These are phyloP conservation scores for Pterostichus madidus DNA, from an alignment of 2,888 invertebrate species.

Conservation along the genomic window DNA sequence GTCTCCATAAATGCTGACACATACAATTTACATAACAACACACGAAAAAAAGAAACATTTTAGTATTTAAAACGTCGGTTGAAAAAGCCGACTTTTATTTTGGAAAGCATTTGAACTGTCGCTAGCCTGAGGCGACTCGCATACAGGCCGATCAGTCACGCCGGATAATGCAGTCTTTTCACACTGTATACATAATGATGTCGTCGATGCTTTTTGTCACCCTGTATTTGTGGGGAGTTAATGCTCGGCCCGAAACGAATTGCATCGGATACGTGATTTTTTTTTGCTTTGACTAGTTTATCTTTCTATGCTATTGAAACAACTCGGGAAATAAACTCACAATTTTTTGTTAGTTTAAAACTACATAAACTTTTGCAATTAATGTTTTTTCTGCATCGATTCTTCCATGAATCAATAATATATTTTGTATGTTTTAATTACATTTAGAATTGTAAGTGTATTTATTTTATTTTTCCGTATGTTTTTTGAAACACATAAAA, in stretches of 20 bases:
- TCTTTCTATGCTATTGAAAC: conserved; percentile 47
- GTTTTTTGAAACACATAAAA: neutral
- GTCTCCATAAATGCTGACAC: conserved; percentile 13
- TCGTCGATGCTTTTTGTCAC: conserved; percentile 52
- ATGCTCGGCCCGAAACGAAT: conserved; percentile 53
- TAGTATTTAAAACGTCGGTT: conserved; percentile 33
- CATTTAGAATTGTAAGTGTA: neutral
- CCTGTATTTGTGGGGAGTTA: conserved; percentile 61
- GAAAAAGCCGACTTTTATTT: conserved; percentile 22
- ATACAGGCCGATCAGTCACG: conserved; percentile 57
- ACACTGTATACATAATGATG: conserved; percentile 63
- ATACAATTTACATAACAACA: conserved; percentile 16
- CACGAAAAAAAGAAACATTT: conserved; percentile 33
- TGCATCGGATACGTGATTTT: conserved; percentile 54
- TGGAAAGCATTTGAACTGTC: conserved; percentile 25
- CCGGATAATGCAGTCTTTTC: conserved; percentile 56
- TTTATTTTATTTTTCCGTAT: neutral
- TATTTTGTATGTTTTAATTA: conserved; percentile 36
- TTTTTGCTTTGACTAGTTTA: conserved; percentile 55
- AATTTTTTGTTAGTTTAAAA: conserved; percentile 24
- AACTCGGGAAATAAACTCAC: conserved; percentile 35
- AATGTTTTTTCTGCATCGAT: conserved; percentile 50
- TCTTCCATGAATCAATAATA: conserved; percentile 21
- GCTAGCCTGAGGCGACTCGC: conserved; percentile 38
- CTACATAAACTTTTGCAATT: conserved; percentile 42